Evolutionary conservation across 2,797 vertebrate species (phyloP), one percentile per base, ranked within the genome.

Genomic region (Ispidina picta): DNA sequence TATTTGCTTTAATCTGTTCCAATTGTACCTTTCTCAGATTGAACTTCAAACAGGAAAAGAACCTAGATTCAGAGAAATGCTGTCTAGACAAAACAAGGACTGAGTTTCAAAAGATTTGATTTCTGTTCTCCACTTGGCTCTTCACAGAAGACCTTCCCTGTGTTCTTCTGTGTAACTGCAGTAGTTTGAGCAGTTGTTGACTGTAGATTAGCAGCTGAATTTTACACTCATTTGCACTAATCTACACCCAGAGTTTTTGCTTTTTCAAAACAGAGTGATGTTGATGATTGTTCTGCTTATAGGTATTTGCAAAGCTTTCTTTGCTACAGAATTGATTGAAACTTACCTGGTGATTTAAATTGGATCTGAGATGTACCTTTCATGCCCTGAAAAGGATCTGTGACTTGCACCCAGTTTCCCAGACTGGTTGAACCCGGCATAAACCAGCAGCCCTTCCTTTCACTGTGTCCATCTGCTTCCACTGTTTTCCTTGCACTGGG

Each of bases 401-500:
- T 33, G 75, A 12, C 58, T 58, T 20, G n/a, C 28, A 28, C 11
- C 29, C 2, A 0, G 1, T 76, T 29, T 55, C 56, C 22, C 43
- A 39, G 49, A 5, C 21, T 19, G 7, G 9, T 9, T 28, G 31
- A 63, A n/a, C 29, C n/a, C 43, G 55, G 15, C 14, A 1, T 33
- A 51, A 41, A 37, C 29, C 28, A 23, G 33, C 43, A 16, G 26
- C 29, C 37, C 17, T 65, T 74, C 52, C 43, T 52, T 48, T 33
- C 1, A 0, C 88, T 28, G 25, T 7, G 0, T 46, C 33, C 1
- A 0, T 46, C 65, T 33, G 17, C 22, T 68, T 39, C 55, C n/a
- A 18, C 39, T 0, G 0, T 10, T 66, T 46, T 48, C 75, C 43
- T 58, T 23, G 39, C 0, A 0, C 66, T 35, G 18, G 22, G 29